Base-by-base conservation (phyloP, 1,140 invertebrate genomes). In the Plectrocnemia conspersa region DNA sequence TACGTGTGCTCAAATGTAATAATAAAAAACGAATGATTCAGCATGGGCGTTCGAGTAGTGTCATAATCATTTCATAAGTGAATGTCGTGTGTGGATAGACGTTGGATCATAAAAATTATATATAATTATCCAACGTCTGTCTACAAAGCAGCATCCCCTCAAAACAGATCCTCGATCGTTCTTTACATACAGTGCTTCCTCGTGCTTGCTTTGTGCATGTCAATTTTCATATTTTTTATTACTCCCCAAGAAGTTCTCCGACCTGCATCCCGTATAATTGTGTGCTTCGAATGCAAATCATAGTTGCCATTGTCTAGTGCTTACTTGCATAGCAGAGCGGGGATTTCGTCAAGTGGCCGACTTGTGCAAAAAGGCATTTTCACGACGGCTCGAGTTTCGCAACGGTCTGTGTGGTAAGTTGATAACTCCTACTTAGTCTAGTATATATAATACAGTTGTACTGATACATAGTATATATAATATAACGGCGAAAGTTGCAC, bases 361-460 rank as follows among this genome's bases (percentile, higher is more conserved):
- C 18, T 29, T 38, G 11, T 10, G 6, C 5, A 10, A 38, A 38
- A 38, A 38, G 35, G 35, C 35, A 38, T 13, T 38, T 38, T 38
- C 35, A 16, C 35, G 27, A 29, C 27, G n/a, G 6, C 27, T 7
- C n/a, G n/a, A 38, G 35, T 38, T 38, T 38, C 35, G 13, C 35
- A 38, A 38, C 35, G 6, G 11, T 38, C 35, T 10, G 35, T 38
- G 35, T 38, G 35, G 35, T 38, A 38, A 38, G 35, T 38, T 38
- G 35, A 38, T 38, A 38, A 38, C n/a, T n/a, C n/a, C 35, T 38
- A 16, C 18, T 38, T 38, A 16, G 18, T 38, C 11, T 38, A 38
- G 11, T 38, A 13, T 16, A 10, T 15, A 5, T 10, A 38, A 13
- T 38, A 38, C 18, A 10, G 35, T 38, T 16, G 35, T 38, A 7